Evolutionary conservation across 2,888 invertebrate genomes (phyloP).

Genomic region (Labia minor): DNA sequence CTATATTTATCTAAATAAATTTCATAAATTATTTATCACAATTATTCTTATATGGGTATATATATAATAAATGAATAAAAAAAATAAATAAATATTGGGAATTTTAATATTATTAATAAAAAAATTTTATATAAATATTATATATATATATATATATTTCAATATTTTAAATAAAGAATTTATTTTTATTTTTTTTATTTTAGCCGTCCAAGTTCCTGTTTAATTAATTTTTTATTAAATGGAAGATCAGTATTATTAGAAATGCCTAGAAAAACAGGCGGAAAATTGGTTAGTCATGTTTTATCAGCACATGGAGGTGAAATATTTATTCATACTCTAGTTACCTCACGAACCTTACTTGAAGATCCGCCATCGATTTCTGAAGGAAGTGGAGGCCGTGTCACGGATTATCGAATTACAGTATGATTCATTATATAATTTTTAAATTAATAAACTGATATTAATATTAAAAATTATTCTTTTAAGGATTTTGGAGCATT

Average conservation of each 20-base stretch:
- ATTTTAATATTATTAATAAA: too few relatives aligned
- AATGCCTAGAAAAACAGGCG: conserved; percentile 68
- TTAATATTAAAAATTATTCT: neutral
- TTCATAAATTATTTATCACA: too few relatives aligned
- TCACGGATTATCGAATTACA: conserved; percentile 77
- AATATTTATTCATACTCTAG: conserved; percentile 86
- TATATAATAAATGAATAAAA: too few relatives aligned
- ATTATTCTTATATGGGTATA: too few relatives aligned
- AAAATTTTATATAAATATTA: too few relatives aligned
- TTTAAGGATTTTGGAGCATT: conserved; percentile 68
- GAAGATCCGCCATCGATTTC: conserved; percentile 93
- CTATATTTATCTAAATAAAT: too few relatives aligned
- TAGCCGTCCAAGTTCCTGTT: conserved; percentile 89
- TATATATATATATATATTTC: too few relatives aligned
- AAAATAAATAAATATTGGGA: too few relatives aligned
- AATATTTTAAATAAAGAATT: too few relatives aligned
- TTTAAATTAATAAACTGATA: neutral
- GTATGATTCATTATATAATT: conserved; percentile 30
- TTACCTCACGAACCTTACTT: conserved; percentile 69
- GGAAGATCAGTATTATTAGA: conserved; percentile 88
- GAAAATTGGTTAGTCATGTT: conserved; percentile 84
- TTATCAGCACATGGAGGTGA: conserved; percentile 90
- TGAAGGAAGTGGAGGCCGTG: conserved; percentile 87
- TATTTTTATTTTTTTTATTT: too few relatives aligned
- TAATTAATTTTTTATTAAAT: conserved; percentile 93